phyloP scores from a whole-genome alignment of 1,140 invertebrate species.

The Pectinophora gossypiella region DNA sequence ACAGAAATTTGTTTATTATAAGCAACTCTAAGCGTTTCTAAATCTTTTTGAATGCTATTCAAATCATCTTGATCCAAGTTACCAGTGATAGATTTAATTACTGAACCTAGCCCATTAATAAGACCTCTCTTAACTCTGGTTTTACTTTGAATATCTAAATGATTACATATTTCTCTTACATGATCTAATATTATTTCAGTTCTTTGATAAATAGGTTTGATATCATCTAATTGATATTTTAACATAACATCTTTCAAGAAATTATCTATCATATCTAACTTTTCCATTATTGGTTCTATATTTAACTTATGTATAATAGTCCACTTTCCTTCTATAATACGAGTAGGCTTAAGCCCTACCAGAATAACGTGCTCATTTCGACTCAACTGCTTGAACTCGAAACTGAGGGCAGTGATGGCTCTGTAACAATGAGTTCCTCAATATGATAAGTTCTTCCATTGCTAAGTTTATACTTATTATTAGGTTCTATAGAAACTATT shows the following conservation, averaged over 20 bases:
- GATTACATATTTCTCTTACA: slow-evolving; percentile 23
- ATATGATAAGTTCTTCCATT: no score
- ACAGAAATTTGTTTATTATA: slow-evolving; percentile 23
- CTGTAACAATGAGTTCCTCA: slow-evolving; percentile 17
- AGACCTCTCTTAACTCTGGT: slow-evolving; percentile 22
- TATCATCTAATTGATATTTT: slow-evolving; percentile 7
- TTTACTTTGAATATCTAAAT: slow-evolving; percentile 13
- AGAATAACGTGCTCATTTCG: slow-evolving; percentile 11
- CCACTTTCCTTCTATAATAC: slow-evolving; percentile 15
- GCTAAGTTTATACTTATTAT: slow-evolving; percentile 20
- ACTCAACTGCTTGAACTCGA: slow-evolving; percentile 11
- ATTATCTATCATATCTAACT: slow-evolving; percentile 5
- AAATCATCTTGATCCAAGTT: slow-evolving; percentile 35
- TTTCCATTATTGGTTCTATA: slow-evolving; percentile 14
- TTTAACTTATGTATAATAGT: slow-evolving; percentile 16
- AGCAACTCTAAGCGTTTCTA: no score
- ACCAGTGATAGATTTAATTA: slow-evolving; percentile 33
- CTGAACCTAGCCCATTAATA: slow-evolving; percentile 23
- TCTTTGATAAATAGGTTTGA: slow-evolving; percentile 10
- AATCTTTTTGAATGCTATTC: slow-evolving; percentile 19
- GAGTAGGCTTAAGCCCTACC: slow-evolving; percentile 8
- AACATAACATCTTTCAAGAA: background rate
- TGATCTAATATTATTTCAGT: slow-evolving; percentile 18
- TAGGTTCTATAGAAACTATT: slow-evolving; percentile 7
- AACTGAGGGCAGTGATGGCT: slow-evolving; percentile 4